Evolutionary conservation across 1,140 invertebrate species (phyloP).

Genomic region (Pantala flavescens): DNA sequence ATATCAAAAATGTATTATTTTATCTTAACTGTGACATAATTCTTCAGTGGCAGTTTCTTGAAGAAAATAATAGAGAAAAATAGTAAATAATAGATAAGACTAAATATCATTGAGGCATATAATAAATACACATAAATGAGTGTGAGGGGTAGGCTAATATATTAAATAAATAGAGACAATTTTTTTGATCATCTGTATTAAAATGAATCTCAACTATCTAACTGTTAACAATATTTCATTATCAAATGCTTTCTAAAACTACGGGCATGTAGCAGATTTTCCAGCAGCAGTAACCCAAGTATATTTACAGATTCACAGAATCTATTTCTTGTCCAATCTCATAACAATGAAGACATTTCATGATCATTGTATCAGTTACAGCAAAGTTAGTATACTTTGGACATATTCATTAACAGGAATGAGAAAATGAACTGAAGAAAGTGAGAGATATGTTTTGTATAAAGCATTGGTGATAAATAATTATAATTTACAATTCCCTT

Average conservation of each 20-base stretch:
- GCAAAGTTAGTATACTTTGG: no score
- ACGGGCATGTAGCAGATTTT: background rate
- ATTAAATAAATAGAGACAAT: background rate
- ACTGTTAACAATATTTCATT: background rate
- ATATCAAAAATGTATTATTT: no score
- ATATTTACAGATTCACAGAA: conserved; percentile 7
- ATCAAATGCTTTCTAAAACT: background rate
- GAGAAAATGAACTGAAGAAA: background rate
- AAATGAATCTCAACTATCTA: background rate
- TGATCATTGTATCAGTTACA: no score
- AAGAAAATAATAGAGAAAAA: no score
- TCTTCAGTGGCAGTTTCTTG: no score
- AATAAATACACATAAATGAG: no score
- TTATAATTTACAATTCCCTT: background rate
- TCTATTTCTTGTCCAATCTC: background rate
- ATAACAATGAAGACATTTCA: background rate
- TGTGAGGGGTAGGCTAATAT: no score
- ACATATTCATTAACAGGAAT: no score
- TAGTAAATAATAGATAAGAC: no score
- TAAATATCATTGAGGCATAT: no score
- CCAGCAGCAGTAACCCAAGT: background rate
- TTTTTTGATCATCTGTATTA: background rate
- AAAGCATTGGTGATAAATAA: background rate
- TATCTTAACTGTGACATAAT: no score
- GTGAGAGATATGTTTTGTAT: background rate